Evolutionary conservation across 35 echinoderm and acorn worm species (phyloP), one percentile per base, ranked within the genome.

Genomic region (Heliocidaris erythrogramma): DNA sequence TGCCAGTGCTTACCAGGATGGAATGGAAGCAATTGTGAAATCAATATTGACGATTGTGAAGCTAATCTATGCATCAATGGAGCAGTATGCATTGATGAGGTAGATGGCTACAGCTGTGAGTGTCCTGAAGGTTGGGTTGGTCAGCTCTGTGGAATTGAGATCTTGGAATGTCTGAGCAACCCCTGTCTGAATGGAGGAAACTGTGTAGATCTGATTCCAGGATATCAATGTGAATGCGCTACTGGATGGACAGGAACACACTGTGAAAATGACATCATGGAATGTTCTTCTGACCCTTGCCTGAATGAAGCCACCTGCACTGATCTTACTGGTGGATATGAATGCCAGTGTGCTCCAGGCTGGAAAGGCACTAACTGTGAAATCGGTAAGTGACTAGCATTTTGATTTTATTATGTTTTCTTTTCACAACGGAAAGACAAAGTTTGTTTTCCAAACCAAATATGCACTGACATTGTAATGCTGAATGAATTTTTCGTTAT

Each of bases 181-280:
- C 97, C 97, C 5, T 98, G 97, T 91, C 88, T 92, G 17, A 97
- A 98, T 91, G 95, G 94, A 17, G 97, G 93, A 24, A 94, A 94
- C 9, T 98, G 97, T 93, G 61, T 56, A 18, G 90, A 98, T 29
- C 35, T 91, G 59, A 92, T 93, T 30, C 88, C 90, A 59, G 96
- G 97, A 5, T 98, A 95, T 49, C 35, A 35, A 18, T 98, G 97
- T 86, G 27, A 35, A 69, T 98, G 97, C 86, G 5, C 53, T n/a
- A 24, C 50, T 3, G 96, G 96, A 18, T 98, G 93, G 60, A 71
- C 47, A 42, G 97, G 97, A 7, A n/a, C 92, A 31, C 87, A 86
- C 14, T 98, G 97, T 95, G 95, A 97, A 87, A 94, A 49, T 30
- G 93, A 98, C 12, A n/a, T 98, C 14, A 48, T 96, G 31, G 94